Evolutionary conservation across 2,797 vertebrate species (phyloP).

Genomic region (Psittacula derbiana): DNA sequence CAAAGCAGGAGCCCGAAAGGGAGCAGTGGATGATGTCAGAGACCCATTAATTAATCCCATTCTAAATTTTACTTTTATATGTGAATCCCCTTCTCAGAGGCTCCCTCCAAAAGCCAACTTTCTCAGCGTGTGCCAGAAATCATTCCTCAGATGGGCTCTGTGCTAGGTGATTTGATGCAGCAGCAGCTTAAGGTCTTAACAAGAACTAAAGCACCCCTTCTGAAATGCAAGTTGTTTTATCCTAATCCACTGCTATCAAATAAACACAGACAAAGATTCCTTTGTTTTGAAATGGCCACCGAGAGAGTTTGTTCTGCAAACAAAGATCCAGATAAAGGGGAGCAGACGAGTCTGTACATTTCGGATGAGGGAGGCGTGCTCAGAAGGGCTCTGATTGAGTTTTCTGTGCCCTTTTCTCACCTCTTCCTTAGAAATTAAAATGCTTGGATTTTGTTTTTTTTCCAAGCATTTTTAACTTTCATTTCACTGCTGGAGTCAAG

Average conservation of each 20-base stretch:
- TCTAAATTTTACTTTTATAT: slow-evolving; percentile 14
- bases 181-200: slow-evolving; percentile 5
- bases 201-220: background rate
- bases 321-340: background rate
- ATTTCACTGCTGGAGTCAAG: background rate
- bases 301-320: slow-evolving; percentile 33
- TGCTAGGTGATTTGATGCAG: background rate
- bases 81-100: background rate
- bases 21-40: slow-evolving; percentile 8
- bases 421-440: background rate
- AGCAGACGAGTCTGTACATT: background rate
- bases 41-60: slow-evolving; percentile 11
- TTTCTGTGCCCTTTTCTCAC: background rate
- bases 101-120: background rate
- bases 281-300: slow-evolving; percentile 20
- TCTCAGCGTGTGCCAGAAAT: background rate
- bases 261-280: slow-evolving; percentile 31
- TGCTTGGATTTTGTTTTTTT: background rate
- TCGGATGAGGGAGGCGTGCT: background rate
- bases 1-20: background rate
- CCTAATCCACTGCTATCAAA: slow-evolving; percentile 28
- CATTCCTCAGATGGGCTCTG: background rate
- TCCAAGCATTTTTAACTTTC: background rate
- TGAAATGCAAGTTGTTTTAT: slow-evolving; percentile 34
- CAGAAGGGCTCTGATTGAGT: background rate